Percentiles rank a stretch among this genome's conserved stretches.
phyloP scores from a whole-genome alignment of 2,797 vertebrate genomes.

The Pygocentrus nattereri region DNA sequence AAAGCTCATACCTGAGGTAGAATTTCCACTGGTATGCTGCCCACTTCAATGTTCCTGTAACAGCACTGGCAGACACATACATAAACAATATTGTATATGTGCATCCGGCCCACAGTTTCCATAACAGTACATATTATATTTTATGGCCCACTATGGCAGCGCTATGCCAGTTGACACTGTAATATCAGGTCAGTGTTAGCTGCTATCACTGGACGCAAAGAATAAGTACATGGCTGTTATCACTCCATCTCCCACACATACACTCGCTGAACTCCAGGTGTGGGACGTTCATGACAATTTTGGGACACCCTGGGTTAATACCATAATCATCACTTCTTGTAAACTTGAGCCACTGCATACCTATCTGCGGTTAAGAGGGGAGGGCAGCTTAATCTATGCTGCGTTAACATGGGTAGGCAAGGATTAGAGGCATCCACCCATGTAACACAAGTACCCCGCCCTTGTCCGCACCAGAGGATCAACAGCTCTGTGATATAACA shows the following conservation, averaged over 20 bases:
- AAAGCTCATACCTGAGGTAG: too few species aligned
- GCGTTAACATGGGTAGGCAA: conserved; percentile 7
- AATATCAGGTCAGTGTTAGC: background rate
- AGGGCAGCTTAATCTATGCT: conserved; percentile 7
- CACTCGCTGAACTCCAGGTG: background rate
- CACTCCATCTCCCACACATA: background rate
- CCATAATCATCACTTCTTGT: conserved; percentile 1
- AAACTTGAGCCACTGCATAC: conserved; percentile 7
- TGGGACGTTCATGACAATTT: background rate
- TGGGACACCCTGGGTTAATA: background rate
- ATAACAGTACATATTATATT: too few species aligned
- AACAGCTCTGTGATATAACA: conserved; percentile 20
- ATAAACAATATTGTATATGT: too few species aligned
- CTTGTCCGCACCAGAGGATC: conserved; percentile 11
- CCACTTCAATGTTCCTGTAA: too few species aligned
- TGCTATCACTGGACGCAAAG: background rate
- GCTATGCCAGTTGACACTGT: too few species aligned
- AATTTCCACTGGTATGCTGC: too few species aligned
- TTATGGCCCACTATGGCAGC: too few species aligned
- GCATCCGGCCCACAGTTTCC: too few species aligned
- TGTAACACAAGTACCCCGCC: conserved; percentile 1
- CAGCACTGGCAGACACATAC: too few species aligned
- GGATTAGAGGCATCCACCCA: conserved; percentile 37
- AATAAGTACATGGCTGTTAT: background rate
- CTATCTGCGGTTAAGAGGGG: background rate